Evolutionary conservation across 2,113 vertebrate genomes (phyloP), one percentile per base, ranked within the genome.

Genomic region (Megaleporinus macrocephalus): DNA sequence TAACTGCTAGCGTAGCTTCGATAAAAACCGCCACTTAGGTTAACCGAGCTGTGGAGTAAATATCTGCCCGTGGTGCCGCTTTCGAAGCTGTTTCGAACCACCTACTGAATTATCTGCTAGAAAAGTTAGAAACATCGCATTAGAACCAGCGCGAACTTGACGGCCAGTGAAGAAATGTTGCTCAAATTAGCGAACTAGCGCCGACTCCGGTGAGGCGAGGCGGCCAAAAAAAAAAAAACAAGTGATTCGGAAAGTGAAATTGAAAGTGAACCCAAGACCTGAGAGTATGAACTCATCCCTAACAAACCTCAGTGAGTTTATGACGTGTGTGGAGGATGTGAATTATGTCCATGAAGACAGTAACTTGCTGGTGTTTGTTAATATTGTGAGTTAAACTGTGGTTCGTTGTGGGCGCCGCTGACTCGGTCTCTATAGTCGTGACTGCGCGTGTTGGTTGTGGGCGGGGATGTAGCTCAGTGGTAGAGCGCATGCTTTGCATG

Each of bases 401-500:
- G n/a, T n/a, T n/a, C n/a, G n/a, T n/a, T n/a, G n/a, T n/a, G n/a
- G n/a, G n/a, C n/a, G n/a, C n/a, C n/a, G n/a, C n/a, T n/a, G n/a
- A n/a, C n/a, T n/a, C n/a, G n/a, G n/a, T n/a, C n/a, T n/a, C n/a
- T n/a, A n/a, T n/a, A n/a, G n/a, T n/a, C n/a, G n/a, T n/a, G n/a
- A n/a, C n/a, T n/a, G n/a, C n/a, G n/a, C n/a, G n/a, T n/a, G n/a
- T n/a, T n/a, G n/a, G n/a, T n/a, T 0, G 0, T 1, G n/a, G 0
- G 3, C 0, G 88, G 89, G 89, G 89, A 89, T 89, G 89, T 89
- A 90, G 88, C 85, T 90, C 89, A 90, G 89, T 89, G 88, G 87
- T 88, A 88, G 88, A 91, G 89, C 86, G 89, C 86, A 89, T 88
- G 87, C 88, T 91, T 91, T 88, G 88, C 90, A 90, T 90, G 89